Conservation (phyloP, 2,113 vertebrate species). For the Rhadina sibilatrix region DNA sequence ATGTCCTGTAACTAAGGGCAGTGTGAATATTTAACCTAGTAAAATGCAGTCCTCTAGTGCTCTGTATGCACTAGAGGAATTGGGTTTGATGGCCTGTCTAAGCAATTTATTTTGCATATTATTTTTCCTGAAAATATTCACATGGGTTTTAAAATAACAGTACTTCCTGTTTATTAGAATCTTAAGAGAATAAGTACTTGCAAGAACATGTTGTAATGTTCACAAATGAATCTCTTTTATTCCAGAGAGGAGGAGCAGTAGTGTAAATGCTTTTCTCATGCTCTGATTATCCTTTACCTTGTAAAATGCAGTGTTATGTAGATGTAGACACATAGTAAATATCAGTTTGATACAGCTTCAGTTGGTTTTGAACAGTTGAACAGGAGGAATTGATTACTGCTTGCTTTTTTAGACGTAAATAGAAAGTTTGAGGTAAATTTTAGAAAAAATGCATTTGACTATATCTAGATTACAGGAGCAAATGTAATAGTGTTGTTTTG, state of each 20-base stretch:
- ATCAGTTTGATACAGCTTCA: not conserved
- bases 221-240: not conserved
- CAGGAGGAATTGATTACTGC: not conserved
- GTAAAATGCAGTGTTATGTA: not conserved
- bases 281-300: not conserved
- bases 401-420: not conserved
- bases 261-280: not conserved
- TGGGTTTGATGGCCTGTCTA: not conserved
- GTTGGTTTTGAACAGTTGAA: not conserved
- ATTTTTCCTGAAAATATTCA: not conserved
- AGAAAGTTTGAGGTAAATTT: not conserved
- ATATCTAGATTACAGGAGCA: not conserved
- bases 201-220: not conserved
- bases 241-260: not conserved
- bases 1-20: not conserved
- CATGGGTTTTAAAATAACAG: not conserved
- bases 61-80: not conserved
- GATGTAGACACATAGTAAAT: fast-evolving
- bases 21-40: not conserved
- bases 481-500: not conserved
- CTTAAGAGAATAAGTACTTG: not conserved
- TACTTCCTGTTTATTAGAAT: not conserved
- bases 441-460: not conserved
- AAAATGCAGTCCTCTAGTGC: not conserved
- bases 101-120: not conserved